Conservation (phyloP, 2,113 vertebrate species). For the Nyctereutes procyonoides region DNA sequence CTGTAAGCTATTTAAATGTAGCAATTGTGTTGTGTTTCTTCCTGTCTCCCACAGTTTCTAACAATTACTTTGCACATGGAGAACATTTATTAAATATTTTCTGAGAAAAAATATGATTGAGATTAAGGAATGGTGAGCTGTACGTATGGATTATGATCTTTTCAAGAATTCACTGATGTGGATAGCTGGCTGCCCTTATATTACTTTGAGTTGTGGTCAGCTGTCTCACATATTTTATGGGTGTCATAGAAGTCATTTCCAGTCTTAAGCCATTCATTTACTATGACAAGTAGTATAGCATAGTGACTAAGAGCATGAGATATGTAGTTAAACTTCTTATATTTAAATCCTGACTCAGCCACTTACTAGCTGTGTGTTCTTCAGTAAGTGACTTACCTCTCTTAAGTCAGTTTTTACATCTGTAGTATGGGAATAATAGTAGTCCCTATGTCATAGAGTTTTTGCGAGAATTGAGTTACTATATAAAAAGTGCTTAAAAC, state of each 20-base stretch:
- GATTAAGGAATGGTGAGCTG: not conserved
- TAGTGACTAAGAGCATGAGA: not conserved
- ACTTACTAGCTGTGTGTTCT: not conserved
- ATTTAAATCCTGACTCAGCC: not conserved
- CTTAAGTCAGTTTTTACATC: not conserved
- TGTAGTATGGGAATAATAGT: not conserved
- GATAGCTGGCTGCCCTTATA: not conserved
- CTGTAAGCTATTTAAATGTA: not conserved
- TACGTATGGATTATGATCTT: not conserved
- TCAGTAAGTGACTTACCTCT: not conserved
- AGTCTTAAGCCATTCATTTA: not conserved
- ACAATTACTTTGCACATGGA: not conserved
- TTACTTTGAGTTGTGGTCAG: not conserved
- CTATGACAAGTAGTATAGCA: not conserved
- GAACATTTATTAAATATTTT: not conserved
- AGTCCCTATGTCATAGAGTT: not conserved
- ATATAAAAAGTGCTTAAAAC: slow-evolving; percentile 9
- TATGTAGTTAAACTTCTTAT: not conserved
- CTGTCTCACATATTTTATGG: not conserved
- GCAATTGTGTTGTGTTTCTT: not conserved
- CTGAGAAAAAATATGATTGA: not conserved
- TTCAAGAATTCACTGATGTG: not conserved
- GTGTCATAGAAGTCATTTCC: not conserved
- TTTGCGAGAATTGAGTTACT: not conserved
- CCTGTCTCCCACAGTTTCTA: not conserved